Base-by-base conservation (phyloP, 2,113 vertebrate species). In the Regulus satrapa region DNA sequence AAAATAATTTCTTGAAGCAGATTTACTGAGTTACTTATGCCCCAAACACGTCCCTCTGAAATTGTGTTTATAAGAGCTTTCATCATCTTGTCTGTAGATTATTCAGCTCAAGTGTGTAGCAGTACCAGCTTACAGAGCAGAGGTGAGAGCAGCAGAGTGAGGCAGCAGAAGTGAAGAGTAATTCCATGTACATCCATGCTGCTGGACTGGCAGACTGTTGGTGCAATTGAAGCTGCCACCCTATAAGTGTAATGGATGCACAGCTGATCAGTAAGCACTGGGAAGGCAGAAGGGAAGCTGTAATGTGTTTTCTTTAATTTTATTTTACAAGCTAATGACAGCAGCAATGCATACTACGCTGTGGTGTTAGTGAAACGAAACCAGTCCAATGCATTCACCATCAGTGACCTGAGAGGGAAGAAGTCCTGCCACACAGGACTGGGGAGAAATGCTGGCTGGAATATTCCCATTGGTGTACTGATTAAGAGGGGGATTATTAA, bases 351-450 rank as follows among this genome's bases (percentile, higher is more conserved):
- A 0, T 99, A 99, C 97, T 99, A 99, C 2, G 98, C 98, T 5
- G 99, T 99, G 43, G 99, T 98, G 0, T 96, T 99, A 78, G 98
- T 99, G 92, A 98, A 98, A 85, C 98, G 97, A 85, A 98, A 95
- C 34, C 78, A 43, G 17, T 24, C 31, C 36, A 71, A 98, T 38
- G 98, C 99, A 40, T 98, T 98, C 95, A 98, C 96, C 89, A 92
- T 99, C 90, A 93, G 89, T 9, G 98, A 99, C 76, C 98, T 99
- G 66, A 98, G 97, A 14, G 98, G 98, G 71, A 98, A 92, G 90
- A 98, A 96, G 48, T 99, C 99, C 63, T 99, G 99, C 95, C 99
- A 99, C 97, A 98, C 99, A 0, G 98, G 98, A 40, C 85, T 98
- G 8, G 98, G 98, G 49, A 98, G 98, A 86, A 98, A 97, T 0